phyloP scores from a whole-genome alignment of 2,797 vertebrate genomes.

The Semotilus atromaculatus region DNA sequence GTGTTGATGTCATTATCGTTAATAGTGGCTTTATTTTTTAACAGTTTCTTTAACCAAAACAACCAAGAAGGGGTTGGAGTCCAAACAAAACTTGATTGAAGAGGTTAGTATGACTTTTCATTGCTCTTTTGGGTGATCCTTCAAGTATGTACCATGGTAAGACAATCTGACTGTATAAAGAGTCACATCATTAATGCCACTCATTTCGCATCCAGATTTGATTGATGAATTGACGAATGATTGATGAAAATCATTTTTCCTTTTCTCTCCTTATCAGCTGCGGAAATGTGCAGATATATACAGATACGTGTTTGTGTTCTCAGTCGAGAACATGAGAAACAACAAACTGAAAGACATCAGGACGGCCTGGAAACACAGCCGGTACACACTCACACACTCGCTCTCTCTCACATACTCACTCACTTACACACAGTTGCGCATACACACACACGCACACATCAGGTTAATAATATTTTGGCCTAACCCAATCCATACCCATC shows the following conservation, averaged over 20 bases:
- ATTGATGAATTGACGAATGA: too few relatives aligned
- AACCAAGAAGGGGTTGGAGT: slow-evolving; percentile 88
- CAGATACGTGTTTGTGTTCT: slow-evolving; percentile 91
- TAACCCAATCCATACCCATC: too few relatives aligned
- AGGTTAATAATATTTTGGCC: background rate
- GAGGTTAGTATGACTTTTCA: slow-evolving; percentile 80
- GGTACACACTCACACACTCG: slow-evolving; percentile 70
- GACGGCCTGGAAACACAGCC: slow-evolving; percentile 96
- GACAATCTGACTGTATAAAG: background rate
- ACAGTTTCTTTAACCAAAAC: slow-evolving; percentile 95
- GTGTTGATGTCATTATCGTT: background rate
- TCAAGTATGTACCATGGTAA: background rate
- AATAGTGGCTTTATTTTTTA: background rate
- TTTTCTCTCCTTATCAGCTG: slow-evolving; percentile 73
- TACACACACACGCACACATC: background rate
- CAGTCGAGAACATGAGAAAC: slow-evolving; percentile 95
- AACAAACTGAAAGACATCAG: slow-evolving; percentile 94
- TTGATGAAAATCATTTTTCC: background rate
- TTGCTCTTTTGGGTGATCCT: too few relatives aligned
- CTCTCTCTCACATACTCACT: background rate
- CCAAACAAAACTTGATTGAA: slow-evolving; percentile 91
- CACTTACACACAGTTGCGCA: background rate
- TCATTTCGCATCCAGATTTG: background rate
- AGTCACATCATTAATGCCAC: background rate
- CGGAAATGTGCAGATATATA: slow-evolving; percentile 95